phyloP scores from a whole-genome alignment of 2,797 vertebrate genomes.

The Chrysocyon brachyurus region DNA sequence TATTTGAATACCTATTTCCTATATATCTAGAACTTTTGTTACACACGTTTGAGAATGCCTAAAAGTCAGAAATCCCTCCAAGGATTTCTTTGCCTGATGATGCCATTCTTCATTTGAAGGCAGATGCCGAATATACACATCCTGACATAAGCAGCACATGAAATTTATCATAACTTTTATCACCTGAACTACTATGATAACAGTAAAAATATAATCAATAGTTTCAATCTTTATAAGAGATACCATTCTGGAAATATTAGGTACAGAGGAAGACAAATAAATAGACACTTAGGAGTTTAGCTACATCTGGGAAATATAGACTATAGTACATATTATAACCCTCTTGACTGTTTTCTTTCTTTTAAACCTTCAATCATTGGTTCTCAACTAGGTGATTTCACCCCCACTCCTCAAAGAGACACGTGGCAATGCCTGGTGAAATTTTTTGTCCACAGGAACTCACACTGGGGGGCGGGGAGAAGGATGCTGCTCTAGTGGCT shows the following conservation, averaged over 20 bases:
- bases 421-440: background rate
- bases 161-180: background rate
- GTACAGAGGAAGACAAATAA: background rate
- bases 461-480: background rate
- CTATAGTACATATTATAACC: background rate
- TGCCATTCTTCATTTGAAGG: background rate
- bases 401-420: background rate
- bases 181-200: background rate
- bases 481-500: background rate
- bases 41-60: background rate
- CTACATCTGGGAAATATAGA: background rate
- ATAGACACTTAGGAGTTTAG: background rate
- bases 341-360: background rate
- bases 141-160: background rate
- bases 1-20: conserved; percentile 3
- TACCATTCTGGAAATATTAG: conserved; percentile 10
- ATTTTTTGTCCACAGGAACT: background rate
- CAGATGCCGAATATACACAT: background rate
- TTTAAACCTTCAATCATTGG: background rate
- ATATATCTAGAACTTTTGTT: background rate
- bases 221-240: background rate
- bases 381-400: background rate
- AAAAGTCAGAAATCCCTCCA: conserved; percentile 12
- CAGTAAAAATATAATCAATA: background rate
- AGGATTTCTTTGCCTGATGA: background rate